Evolutionary conservation across 2,797 vertebrate genomes (phyloP).

Genomic region (Acipenser transmontanus): DNA sequence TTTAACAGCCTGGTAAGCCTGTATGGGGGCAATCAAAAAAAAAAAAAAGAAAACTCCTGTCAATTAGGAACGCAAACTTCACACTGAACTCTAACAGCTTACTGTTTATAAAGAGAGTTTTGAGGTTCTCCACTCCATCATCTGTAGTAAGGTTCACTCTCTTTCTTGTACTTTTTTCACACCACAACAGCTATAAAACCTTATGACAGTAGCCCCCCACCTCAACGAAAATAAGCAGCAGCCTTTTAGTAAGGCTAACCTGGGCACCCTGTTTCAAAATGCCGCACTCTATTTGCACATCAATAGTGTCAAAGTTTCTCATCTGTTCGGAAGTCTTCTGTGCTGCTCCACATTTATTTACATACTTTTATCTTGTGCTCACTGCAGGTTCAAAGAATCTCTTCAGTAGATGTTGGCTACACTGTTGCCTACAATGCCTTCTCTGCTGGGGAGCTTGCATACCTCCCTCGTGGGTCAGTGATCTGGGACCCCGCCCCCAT

Average conservation of each 20-base stretch:
- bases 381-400: not conserved
- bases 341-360: not conserved
- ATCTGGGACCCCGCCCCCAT: not conserved
- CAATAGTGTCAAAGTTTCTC: not conserved
- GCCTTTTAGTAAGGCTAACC: not conserved
- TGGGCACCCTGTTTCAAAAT: not conserved
- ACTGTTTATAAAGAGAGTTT: too few relatives aligned
- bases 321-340: not conserved
- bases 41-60: not conserved
- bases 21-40: not conserved
- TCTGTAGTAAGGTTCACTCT: not conserved
- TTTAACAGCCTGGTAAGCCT: slow-evolving; percentile 6
- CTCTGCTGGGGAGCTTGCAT: not conserved
- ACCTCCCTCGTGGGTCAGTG: not conserved
- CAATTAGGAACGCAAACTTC: slow-evolving; percentile 6
- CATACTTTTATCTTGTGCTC: not conserved
- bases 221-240: not conserved
- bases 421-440: not conserved
- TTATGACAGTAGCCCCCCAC: not conserved
- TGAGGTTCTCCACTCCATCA: not conserved
- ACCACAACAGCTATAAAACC: not conserved
- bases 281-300: not conserved
- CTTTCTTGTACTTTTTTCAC: not conserved
- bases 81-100: not conserved
- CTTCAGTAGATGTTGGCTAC: not conserved